Percentiles rank a stretch among this genome's conserved stretches.
Evolutionary conservation across 2,113 vertebrate genomes (phyloP).

Genomic region (Edolisoma coerulescens): DNA sequence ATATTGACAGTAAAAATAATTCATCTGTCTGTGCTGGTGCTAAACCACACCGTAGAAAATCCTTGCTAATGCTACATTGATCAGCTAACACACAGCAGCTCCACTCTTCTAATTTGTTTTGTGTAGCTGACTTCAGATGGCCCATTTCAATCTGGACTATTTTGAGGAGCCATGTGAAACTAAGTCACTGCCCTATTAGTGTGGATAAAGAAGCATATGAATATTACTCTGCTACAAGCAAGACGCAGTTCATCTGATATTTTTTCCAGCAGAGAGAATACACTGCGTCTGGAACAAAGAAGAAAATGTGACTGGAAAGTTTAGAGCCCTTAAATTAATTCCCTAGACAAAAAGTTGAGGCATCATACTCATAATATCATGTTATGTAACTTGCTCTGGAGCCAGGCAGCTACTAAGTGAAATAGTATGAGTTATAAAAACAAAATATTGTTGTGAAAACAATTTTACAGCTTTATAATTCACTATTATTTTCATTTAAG

Average conservation of each 20-base stretch:
- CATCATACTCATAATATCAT: slow-evolving; percentile 37
- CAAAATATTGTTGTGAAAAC: slow-evolving; percentile 58
- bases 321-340: slow-evolving; percentile 53
- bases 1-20: slow-evolving; percentile 7
- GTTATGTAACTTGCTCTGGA: slow-evolving; percentile 25
- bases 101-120: slow-evolving; percentile 33
- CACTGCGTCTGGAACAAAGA: neutral
- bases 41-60: slow-evolving; percentile 37
- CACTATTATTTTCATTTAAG: slow-evolving; percentile 52
- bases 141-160: slow-evolving; percentile 27
- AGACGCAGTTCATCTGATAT: neutral
- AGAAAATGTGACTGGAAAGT: slow-evolving; percentile 43
- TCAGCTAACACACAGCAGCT: slow-evolving; percentile 4
- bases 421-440: slow-evolving; percentile 50
- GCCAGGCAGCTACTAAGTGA: slow-evolving; percentile 40
- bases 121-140: slow-evolving; percentile 21
- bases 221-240: neutral
- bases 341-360: slow-evolving; percentile 42
- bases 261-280: slow-evolving; percentile 16
- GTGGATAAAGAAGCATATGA: neutral
- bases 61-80: slow-evolving; percentile 28
- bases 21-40: neutral
- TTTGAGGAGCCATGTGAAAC: slow-evolving; percentile 22
- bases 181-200: neutral
- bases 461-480: slow-evolving; percentile 53